These are phyloP conservation scores for Monochamus alternatus DNA, from an alignment of 2,888 invertebrate species.

Conservation along the genomic window DNA sequence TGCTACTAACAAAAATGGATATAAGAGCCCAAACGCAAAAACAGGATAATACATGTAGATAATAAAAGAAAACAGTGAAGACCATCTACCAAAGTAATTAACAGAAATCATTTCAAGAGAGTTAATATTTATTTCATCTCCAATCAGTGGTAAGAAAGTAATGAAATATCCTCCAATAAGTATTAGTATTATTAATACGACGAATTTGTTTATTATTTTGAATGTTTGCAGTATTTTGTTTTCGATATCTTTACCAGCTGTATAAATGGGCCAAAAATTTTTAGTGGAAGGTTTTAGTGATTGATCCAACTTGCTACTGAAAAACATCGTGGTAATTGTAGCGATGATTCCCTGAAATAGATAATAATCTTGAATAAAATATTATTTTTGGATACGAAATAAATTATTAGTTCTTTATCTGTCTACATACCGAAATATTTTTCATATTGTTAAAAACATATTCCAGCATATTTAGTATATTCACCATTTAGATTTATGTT, in stretches of 20 bases:
- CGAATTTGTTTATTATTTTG: background rate
- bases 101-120: background rate
- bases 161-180: background rate
- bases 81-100: background rate
- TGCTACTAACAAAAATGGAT: background rate
- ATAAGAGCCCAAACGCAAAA: background rate
- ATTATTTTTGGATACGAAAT: no score
- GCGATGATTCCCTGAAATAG: slow-evolving; percentile 3
- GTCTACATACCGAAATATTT: no score
- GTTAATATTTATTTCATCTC: background rate
- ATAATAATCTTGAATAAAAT: background rate
- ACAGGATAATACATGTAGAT: background rate
- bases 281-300: background rate
- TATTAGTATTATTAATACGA: background rate
- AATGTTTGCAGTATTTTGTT: background rate
- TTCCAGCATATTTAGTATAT: no score
- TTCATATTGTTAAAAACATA: no score
- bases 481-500: no score
- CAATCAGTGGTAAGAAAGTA: background rate
- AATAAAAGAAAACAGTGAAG: background rate
- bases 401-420: no score
- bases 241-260: background rate
- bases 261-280: background rate
- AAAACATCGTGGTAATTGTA: background rate
- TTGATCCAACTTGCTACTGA: background rate